A percentile compares a stretch with the other conserved stretches of the same genome.
Evolutionary conservation across 2,888 invertebrate species (phyloP).

Genomic region (Eucera pruinosa): DNA sequence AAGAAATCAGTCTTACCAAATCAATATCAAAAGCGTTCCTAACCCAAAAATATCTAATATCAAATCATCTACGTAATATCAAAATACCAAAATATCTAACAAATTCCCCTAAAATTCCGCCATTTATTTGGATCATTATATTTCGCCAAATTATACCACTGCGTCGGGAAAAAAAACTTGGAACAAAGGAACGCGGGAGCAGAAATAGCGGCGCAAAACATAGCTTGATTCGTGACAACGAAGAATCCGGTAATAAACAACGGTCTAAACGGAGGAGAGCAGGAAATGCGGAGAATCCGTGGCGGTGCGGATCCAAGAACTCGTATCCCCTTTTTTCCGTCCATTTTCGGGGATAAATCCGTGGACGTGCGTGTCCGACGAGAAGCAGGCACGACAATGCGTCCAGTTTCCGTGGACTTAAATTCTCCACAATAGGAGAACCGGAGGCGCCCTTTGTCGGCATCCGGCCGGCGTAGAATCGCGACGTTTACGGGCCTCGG

Average conservation of each 20-base stretch:
- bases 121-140: too few relatives aligned
- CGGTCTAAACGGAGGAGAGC: background rate
- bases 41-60: too few relatives aligned
- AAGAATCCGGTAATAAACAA: background rate
- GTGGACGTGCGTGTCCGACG: slow-evolving; percentile 74
- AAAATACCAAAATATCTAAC: too few relatives aligned
- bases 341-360: slow-evolving; percentile 65
- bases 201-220: background rate
- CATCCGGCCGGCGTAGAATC: slow-evolving; percentile 61
- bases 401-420: slow-evolving; percentile 71
- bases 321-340: slow-evolving; percentile 34
- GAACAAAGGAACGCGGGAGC: background rate
- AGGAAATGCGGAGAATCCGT: slow-evolving; percentile 13
- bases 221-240: background rate
- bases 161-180: too few relatives aligned
- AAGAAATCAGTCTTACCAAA: too few relatives aligned
- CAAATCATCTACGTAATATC: too few relatives aligned
- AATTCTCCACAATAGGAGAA: slow-evolving; percentile 71
- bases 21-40: too few relatives aligned
- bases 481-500: slow-evolving; percentile 61
- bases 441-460: slow-evolving; percentile 73
- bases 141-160: too few relatives aligned
- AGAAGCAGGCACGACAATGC: slow-evolving; percentile 74
- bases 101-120: too few relatives aligned
- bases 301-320: slow-evolving; percentile 24